Conservation (phyloP, 2,113 vertebrate genomes). For the Tyto alba region DNA sequence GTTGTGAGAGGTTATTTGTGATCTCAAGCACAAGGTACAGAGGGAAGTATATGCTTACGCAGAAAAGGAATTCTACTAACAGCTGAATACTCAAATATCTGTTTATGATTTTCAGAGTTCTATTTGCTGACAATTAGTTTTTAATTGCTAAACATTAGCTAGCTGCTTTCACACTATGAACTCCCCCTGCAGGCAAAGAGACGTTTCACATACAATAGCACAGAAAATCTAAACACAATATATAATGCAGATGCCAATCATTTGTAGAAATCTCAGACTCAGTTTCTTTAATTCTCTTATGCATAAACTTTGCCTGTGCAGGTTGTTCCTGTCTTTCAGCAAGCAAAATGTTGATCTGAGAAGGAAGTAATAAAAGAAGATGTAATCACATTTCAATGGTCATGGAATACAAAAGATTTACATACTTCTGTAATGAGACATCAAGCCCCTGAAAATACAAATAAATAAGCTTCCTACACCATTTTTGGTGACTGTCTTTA, state of each 20-base stretch:
- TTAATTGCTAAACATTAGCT: neutral
- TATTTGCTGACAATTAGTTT: neutral
- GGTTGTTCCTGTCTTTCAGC: neutral
- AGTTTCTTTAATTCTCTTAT: neutral
- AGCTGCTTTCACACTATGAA: neutral
- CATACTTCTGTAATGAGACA: neutral
- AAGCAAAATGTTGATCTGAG: neutral
- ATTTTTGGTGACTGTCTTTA: neutral
- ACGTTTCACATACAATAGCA: neutral
- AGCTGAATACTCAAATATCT: neutral
- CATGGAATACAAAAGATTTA: neutral
- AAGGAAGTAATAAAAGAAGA: neutral
- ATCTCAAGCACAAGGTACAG: neutral
- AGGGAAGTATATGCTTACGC: neutral
- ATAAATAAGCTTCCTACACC: neutral
- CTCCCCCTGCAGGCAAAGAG: neutral
- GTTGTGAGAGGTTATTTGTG: neutral
- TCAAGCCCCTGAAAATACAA: neutral
- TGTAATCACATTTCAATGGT: neutral
- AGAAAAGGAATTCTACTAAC: neutral
- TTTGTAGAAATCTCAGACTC: neutral
- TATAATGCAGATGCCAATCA: neutral
- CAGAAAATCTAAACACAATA: neutral
- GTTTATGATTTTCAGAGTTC: neutral
- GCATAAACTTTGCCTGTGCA: neutral